Evolutionary conservation across 2,797 vertebrate species (phyloP).

Genomic region (Neosilurus mollespiculum): DNA sequence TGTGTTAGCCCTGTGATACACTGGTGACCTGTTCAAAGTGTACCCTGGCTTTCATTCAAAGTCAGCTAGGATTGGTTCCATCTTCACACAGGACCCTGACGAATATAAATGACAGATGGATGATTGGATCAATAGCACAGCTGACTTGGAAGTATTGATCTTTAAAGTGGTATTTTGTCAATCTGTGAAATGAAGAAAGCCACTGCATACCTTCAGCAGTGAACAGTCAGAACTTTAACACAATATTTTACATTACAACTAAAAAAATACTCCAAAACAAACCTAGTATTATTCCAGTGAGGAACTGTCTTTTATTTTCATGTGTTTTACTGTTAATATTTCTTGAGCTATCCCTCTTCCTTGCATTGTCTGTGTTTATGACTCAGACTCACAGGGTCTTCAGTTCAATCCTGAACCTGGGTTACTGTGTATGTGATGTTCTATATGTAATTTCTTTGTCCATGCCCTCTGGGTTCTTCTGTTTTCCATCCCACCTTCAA

Average conservation of each 20-base stretch:
- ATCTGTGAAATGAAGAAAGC: not conserved
- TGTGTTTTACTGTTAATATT: not conserved
- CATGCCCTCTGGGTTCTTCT: not conserved
- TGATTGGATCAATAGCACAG: not conserved
- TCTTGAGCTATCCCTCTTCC: not conserved
- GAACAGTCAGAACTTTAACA: not conserved
- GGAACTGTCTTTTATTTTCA: not conserved
- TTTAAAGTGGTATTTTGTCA: not conserved
- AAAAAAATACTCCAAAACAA: not conserved
- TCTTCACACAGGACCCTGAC: no score
- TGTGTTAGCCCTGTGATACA: no score
- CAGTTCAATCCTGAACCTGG: not conserved
- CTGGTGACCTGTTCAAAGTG: no score
- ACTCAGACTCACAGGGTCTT: not conserved
- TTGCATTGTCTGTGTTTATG: not conserved
- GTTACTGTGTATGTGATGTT: not conserved
- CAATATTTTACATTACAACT: not conserved
- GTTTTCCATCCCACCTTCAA: not conserved
- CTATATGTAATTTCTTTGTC: not conserved
- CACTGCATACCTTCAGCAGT: not conserved
- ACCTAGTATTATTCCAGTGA: no score
- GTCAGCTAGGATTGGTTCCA: no score
- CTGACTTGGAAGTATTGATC: not conserved
- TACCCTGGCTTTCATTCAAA: no score
- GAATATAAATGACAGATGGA: no score